Evolutionary conservation across 1,140 invertebrate species (phyloP), one percentile per base, ranked within the genome.

Genomic region (Calephelis virginiensis): DNA sequence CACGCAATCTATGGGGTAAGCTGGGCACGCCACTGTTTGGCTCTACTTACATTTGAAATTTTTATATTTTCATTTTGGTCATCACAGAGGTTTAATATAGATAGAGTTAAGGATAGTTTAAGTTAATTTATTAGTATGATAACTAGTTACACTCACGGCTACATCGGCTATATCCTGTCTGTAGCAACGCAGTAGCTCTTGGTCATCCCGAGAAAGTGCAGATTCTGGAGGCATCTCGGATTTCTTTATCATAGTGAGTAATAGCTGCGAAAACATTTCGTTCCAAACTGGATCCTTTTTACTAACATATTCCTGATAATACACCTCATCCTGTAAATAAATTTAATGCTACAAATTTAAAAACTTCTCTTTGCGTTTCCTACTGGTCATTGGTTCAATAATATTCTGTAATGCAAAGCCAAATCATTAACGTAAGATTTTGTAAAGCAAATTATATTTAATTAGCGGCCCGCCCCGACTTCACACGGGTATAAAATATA

Each of bases 121-220:
- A 28, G 28, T 28, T 1, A 28, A 1, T 1, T 28, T 37, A 43
- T 45, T 9, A 11, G 43, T 13, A n/a, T 11, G 11, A 47, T n/a
- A 11, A 48, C 12, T 48, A 38, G 37, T 43, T 6, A 59, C 38
- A 83, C 91, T 92, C 83, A 96, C 95, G 82, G 98, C 94, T 28
- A 96, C 97, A 86, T 99, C 97, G 0, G 96, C 95, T 56, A 97
- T 95, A 75, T 98, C 97, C 88, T 98, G 97, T 63, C 97, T 92
- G 81, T 98, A 98, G 88, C 97, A 98, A 8, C 97, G 92, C 74
- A 98, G 95, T 8, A 95, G 90, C 90, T 98, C 97, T 59, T 94
- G 94, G 76, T 98, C 97, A 63, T 98, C 96, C 46, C 92, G 83
- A 47, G 92, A 92, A 78, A 94, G 92, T 4, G 90, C 76, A 2